Percentiles rank a stretch among this genome's conserved stretches.
Conservation (phyloP, 2,888 invertebrate species). For the Plebejus anna region DNA sequence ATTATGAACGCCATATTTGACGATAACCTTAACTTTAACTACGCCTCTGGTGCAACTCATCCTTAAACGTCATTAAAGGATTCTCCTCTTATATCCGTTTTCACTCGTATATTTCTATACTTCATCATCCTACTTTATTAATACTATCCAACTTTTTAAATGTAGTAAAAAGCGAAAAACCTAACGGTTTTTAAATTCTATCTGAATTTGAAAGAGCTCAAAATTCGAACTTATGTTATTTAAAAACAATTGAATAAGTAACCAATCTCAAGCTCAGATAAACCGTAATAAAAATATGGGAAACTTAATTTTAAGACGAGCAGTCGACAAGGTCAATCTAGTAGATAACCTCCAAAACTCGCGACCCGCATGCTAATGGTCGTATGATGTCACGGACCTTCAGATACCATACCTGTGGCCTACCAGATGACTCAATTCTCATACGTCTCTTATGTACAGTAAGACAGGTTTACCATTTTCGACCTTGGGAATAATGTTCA, state of each 20-base stretch:
- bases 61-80: no score
- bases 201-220: no score
- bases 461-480: background rate
- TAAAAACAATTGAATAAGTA: background rate
- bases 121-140: no score
- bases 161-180: no score
- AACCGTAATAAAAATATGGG: background rate
- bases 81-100: no score
- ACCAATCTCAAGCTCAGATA: background rate
- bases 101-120: no score
- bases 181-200: no score
- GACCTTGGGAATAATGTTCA: background rate
- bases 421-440: background rate
- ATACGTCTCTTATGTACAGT: background rate
- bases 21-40: no score
- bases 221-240: no score
- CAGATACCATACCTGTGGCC: background rate
- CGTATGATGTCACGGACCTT: conserved; percentile 51
- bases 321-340: conserved; percentile 42
- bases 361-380: conserved; percentile 44
- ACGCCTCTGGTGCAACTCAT: no score
- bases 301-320: conserved; percentile 4
- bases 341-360: conserved; percentile 47
- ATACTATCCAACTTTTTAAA: no score
- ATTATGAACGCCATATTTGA: no score